These are phyloP conservation scores for Unio pictorum DNA, from an alignment of 2,888 invertebrate species.

Conservation along the genomic window DNA sequence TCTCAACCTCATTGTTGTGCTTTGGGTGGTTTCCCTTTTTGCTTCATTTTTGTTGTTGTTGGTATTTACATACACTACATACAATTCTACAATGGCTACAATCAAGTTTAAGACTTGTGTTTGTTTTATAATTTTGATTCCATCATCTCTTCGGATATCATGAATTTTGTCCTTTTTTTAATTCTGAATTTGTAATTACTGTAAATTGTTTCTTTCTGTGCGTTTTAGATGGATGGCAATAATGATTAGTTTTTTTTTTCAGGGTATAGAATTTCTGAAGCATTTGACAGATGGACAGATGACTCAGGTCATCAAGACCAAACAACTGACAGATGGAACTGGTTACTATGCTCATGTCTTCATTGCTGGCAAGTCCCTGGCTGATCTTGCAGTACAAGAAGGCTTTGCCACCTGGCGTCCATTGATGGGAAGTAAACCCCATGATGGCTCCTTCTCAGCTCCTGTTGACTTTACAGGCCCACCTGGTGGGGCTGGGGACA, in stretches of 20 bases:
- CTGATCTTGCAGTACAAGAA: conserved; percentile 48
- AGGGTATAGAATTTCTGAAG: conserved; percentile 51
- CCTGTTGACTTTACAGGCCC: conserved; percentile 1
- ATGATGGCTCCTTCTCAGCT: neutral
- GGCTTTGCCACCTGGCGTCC: conserved; percentile 51
- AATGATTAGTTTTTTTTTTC: conserved; percentile 6
- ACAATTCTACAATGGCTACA: no score
- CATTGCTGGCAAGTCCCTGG: conserved; percentile 39
- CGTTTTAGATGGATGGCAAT: neutral
- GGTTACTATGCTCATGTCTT: conserved; percentile 54
- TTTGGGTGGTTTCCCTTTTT: no score
- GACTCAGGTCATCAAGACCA: conserved; percentile 34
- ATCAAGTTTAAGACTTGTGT: no score
- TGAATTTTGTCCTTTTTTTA: no score
- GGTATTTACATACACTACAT: no score
- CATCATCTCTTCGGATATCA: no score
- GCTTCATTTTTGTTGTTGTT: no score
- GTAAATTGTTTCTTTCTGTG: neutral
- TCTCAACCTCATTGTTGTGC: no score
- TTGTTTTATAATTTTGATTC: no score
- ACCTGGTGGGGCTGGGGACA: conserved; percentile 1
- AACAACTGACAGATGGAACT: conserved; percentile 45
- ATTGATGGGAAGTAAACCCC: conserved; percentile 19
- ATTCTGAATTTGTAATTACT: no score
- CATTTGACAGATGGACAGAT: conserved; percentile 46